Evolutionary conservation across 2,888 invertebrate genomes (phyloP).

Genomic region (Drosophila prostipennis): DNA sequence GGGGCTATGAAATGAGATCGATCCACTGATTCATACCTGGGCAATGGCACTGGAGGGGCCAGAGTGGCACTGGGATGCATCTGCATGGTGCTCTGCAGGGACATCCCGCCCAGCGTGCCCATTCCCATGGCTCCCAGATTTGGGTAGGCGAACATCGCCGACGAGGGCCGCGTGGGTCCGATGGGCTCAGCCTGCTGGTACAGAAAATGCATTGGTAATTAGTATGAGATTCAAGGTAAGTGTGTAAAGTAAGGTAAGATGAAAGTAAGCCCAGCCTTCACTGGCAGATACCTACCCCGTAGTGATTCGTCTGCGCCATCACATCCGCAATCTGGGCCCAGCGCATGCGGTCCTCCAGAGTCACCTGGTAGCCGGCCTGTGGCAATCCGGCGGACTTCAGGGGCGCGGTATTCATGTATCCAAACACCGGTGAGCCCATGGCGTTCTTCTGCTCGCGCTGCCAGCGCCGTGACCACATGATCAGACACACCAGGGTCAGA

Average conservation of each 20-base stretch:
- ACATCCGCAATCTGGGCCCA: constrained; percentile 96
- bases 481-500: constrained; percentile 92
- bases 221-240: neutral
- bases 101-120: constrained; percentile 84
- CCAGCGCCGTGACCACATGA: constrained; percentile 97
- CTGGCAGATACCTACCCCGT: constrained; percentile 88
- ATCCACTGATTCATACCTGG: constrained; percentile 85
- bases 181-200: constrained; percentile 88
- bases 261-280: neutral
- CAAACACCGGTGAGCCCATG: constrained; percentile 93
- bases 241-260: too few relatives aligned
- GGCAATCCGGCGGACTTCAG: constrained; percentile 87
- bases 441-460: constrained; percentile 93
- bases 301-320: constrained; percentile 93
- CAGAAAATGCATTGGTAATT: constrained; percentile 7
- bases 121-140: constrained; percentile 84
- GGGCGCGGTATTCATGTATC: constrained; percentile 92
- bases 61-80: constrained; percentile 84
- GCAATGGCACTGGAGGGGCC: constrained; percentile 90
- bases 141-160: constrained; percentile 93
- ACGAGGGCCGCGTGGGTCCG: constrained; percentile 90
- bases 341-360: constrained; percentile 91
- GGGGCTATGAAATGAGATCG: neutral
- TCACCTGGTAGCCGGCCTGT: constrained; percentile 90
- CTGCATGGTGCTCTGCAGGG: constrained; percentile 84